Evolutionary conservation across 2,888 invertebrate species (phyloP).

Genomic region (Mesodorylaimus sp.): DNA sequence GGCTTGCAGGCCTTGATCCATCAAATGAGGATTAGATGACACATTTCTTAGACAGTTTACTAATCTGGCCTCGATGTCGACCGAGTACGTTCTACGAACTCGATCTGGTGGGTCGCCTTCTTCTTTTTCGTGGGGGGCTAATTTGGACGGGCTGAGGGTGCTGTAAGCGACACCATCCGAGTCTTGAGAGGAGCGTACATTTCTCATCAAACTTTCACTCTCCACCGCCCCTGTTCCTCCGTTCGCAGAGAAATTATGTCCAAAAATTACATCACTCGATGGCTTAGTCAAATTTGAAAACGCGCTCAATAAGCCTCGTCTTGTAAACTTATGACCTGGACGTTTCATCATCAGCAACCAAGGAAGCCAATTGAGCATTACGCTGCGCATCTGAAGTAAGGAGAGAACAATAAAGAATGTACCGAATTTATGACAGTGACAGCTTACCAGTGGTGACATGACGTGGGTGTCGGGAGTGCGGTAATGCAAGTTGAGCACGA

Average conservation of each 20-base stretch:
- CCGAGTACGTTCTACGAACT: too few relatives aligned
- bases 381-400: conserved; percentile 17
- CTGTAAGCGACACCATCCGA: too few relatives aligned
- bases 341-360: conserved; percentile 27
- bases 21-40: conserved; percentile 11
- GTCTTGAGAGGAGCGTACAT: not conserved
- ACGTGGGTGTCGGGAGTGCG: conserved; percentile 28
- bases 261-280: too few relatives aligned
- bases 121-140: too few relatives aligned
- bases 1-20: conserved; percentile 22
- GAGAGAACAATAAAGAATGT: too few relatives aligned
- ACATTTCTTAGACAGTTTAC: not conserved
- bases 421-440: too few relatives aligned
- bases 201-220: not conserved
- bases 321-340: conserved; percentile 19
- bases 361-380: conserved; percentile 28
- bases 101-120: too few relatives aligned
- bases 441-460: conserved; percentile 23
- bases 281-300: too few relatives aligned
- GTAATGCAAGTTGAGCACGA: conserved; percentile 28
- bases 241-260: too few relatives aligned
- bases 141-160: too few relatives aligned
- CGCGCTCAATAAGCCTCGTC: not conserved
- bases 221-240: too few relatives aligned
- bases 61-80: not conserved